Evolutionary conservation across 2,888 invertebrate species (phyloP), one percentile per base, ranked within the genome.

Genomic region (Harpagoxenus sublaevis): DNA sequence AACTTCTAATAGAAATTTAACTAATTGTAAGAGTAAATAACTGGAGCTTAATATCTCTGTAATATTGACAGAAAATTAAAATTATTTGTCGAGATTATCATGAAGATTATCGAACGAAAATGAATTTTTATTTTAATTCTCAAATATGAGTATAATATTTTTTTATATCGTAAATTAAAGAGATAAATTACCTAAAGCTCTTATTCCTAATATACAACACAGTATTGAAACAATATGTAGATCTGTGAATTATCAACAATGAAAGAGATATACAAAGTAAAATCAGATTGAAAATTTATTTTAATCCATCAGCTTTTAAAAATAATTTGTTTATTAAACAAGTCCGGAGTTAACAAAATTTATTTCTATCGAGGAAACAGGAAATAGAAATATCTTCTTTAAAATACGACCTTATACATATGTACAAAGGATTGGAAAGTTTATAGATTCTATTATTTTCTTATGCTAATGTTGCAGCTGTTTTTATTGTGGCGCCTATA

Each of bases 61-160:
- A 31, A 4, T 35, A 55, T 73, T 73, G 15, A 73, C 39, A 60
- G 4, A 74, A 74, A 45, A 73, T 42, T 10, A 42, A 73, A 51
- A 39, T 55, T 42, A 28, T 5, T 28, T 5, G 3, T 55, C 18
- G 23, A 74, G 28, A 60, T 74, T 45, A 9, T 42, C 8, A 31
- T 45, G 18, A 31, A 45, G 12, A 48, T 48, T 31, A 48, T 9
- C 48, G 5, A 48, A 28, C 5, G 1, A 45, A 8, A 23, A 28
- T 15, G 0, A 73, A 28, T 28, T 28, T 39, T 42, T 57, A 66
- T 8, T 45, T 23, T 45, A 31, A 48, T 48, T 31, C 15, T 35
- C 3, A 71, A 35, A 15, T 15, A 15, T 70, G 3, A 68, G 51
- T 68, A 48, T 68, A 18, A 28, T 70, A 28, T 70, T 68, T 15